These are phyloP conservation scores for Acrocephalus arundinaceus DNA, from an alignment of 2,113 vertebrate species.

Conservation along the genomic window DNA sequence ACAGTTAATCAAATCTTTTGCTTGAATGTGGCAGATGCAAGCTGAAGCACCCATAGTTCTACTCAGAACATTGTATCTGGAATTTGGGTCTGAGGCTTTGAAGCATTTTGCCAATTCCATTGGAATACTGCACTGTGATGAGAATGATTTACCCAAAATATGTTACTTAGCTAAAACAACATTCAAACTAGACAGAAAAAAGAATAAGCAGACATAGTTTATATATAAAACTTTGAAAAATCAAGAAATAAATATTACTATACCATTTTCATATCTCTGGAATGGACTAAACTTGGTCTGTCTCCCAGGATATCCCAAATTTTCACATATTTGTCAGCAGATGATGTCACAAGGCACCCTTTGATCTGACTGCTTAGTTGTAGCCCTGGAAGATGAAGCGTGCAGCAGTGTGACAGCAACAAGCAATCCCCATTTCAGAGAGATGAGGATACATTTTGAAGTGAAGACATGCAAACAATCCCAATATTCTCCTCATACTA, in stretches of 20 bases:
- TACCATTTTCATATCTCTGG: constrained; percentile 98
- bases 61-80: neutral
- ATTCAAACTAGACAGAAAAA: neutral
- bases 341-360: constrained; percentile 93
- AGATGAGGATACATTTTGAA: neutral
- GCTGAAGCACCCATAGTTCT: neutral
- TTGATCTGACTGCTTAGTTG: constrained; percentile 93
- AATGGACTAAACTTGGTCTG: constrained; percentile 90
- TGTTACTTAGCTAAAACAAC: neutral
- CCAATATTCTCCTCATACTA: neutral
- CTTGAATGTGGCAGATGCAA: neutral
- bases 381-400: constrained; percentile 77
- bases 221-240: neutral
- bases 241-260: neutral
- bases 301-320: constrained; percentile 94
- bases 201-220: neutral
- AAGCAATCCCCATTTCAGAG: neutral
- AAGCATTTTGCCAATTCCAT: neutral
- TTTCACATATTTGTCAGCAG: constrained; percentile 91
- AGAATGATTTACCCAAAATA: neutral
- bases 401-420: neutral
- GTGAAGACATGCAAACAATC: neutral
- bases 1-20: neutral
- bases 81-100: neutral
- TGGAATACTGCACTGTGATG: neutral